Percentiles rank a stretch among this genome's conserved stretches.
Evolutionary conservation across 2,797 vertebrate genomes (phyloP).

Genomic region (Tachyglossus aculeatus): DNA sequence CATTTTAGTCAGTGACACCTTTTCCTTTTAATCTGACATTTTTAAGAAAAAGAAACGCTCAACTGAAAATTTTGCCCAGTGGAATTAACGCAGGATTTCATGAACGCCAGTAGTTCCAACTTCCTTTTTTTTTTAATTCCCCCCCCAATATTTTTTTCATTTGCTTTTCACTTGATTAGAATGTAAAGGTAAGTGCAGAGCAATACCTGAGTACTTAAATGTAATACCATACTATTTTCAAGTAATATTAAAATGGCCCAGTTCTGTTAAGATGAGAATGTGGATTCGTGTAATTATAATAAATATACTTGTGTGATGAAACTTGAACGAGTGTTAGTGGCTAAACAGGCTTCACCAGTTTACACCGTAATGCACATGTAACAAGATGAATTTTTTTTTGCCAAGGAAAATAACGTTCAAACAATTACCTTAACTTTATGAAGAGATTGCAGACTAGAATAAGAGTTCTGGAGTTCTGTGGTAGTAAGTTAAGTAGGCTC

Average conservation of each 20-base stretch:
- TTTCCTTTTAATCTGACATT: conserved; percentile 26
- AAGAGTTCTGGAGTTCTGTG: conserved; percentile 45
- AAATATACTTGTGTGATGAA: conserved; percentile 47
- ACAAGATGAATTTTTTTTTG: conserved; percentile 65
- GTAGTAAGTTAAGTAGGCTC: conserved; percentile 40
- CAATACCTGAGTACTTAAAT: conserved; percentile 11
- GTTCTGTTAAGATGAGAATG: conserved; percentile 36
- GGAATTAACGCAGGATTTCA: conserved; percentile 10
- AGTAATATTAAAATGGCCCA: conserved; percentile 37
- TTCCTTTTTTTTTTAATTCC: conserved; percentile 28
- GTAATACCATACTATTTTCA: conserved; percentile 17
- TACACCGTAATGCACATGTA: conserved; percentile 62
- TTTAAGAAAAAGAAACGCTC: not conserved
- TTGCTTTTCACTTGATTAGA: no score
- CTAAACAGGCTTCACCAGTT: conserved; percentile 69
- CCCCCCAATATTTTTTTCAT: conserved; percentile 21
- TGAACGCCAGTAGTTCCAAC: not conserved
- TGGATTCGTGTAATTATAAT: conserved; percentile 57
- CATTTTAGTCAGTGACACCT: conserved; percentile 1
- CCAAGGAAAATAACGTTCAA: conserved; percentile 67
- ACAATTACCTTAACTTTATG: conserved; percentile 65
- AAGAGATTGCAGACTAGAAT: conserved; percentile 70
- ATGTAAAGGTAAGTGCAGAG: no score
- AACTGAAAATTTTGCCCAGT: conserved; percentile 25
- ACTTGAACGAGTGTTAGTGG: conserved; percentile 58